Base-by-base conservation (phyloP, 2,888 invertebrate genomes). In the Leptopilina drosophilae region DNA sequence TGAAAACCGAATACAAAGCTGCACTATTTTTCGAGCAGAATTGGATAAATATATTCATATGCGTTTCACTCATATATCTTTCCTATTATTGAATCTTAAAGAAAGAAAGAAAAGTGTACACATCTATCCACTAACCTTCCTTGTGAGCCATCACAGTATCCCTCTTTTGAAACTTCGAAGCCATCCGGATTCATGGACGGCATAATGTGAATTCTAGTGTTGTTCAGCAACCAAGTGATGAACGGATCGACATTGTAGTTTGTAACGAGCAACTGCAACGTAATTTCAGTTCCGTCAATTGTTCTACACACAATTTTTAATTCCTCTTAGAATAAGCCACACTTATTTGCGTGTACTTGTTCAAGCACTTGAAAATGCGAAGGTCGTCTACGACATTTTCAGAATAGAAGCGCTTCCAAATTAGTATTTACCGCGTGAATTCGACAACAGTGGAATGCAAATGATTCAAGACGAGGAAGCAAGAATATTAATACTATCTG, bases 161-260 rank as follows among this genome's bases (percentile, higher is more conserved):
- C 97, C 92, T 98, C 97, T 87, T 96, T 95, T 7, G 99, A 97
- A 26, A 96, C 96, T 87, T 98, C 97, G 93, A 96, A 99, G 33
- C 99, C 99, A 92, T 99, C 99, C 0, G 99, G 99, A 92, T 99
- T 99, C 98, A 99, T 98, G 0, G 98, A 97, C 0, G 99, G 99
- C 94, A 99, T 94, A 87, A 99, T 95, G 92, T 99, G 99, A 87
- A 99, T 98, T 82, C 98, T 94, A 0, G 99, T 99, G 91, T 97
- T 97, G 92, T 98, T 97, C 91, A 99, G 91, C 79, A 99, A 92
- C 96, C 97, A 97, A 88, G 95, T 95, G 80, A 98, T 95, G 90
- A 97, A 97, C 26, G 96, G 94, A 92, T 98, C 97, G 2, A 95
- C 94, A 64, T 94, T 94, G 91, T 98, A 98, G 87, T 95, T 96